phyloP scores from a whole-genome alignment of 2,888 invertebrate species.

The Ochlodes sylvanus region DNA sequence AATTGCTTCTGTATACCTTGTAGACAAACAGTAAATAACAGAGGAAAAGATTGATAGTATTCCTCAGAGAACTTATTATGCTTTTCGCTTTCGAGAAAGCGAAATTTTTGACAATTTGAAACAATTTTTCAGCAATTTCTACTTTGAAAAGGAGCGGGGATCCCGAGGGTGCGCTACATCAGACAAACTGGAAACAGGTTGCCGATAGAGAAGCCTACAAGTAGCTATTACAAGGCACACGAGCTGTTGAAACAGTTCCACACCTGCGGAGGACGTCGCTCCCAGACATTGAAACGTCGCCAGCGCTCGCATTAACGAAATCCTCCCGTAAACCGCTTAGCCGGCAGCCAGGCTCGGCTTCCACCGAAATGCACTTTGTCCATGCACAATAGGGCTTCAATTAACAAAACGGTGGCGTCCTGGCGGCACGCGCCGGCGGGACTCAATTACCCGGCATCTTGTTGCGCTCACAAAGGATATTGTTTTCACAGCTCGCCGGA shows the following conservation, averaged over 20 bases:
- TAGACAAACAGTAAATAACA: too few relatives aligned
- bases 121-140: slow-evolving; percentile 17
- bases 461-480: slow-evolving; percentile 42
- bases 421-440: slow-evolving; percentile 18
- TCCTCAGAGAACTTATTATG: too few relatives aligned
- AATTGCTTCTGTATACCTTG: too few relatives aligned
- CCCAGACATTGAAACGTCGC: slow-evolving; percentile 32
- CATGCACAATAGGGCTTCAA: slow-evolving; percentile 23
- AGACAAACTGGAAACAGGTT: slow-evolving; percentile 16
- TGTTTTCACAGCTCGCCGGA: slow-evolving; percentile 39
- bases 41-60: too few relatives aligned
- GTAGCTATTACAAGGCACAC: slow-evolving; percentile 8
- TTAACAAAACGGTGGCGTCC: slow-evolving; percentile 22
- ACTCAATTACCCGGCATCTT: slow-evolving; percentile 45
- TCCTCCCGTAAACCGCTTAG: slow-evolving; percentile 43
- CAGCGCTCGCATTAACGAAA: slow-evolving; percentile 41
- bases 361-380: slow-evolving; percentile 23
- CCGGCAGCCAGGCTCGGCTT: slow-evolving; percentile 14
- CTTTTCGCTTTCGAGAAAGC: too few relatives aligned
- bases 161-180: slow-evolving; percentile 6
- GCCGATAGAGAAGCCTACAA: slow-evolving; percentile 23
- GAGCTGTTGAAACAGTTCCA: slow-evolving; percentile 29
- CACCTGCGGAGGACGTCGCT: slow-evolving; percentile 21
- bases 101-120: slow-evolving; percentile 1
- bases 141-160: not conserved